Evolutionary conservation across 2,888 invertebrate species (phyloP), one percentile per base, ranked within the genome.

Genomic region (Anarsia innoxiella): DNA sequence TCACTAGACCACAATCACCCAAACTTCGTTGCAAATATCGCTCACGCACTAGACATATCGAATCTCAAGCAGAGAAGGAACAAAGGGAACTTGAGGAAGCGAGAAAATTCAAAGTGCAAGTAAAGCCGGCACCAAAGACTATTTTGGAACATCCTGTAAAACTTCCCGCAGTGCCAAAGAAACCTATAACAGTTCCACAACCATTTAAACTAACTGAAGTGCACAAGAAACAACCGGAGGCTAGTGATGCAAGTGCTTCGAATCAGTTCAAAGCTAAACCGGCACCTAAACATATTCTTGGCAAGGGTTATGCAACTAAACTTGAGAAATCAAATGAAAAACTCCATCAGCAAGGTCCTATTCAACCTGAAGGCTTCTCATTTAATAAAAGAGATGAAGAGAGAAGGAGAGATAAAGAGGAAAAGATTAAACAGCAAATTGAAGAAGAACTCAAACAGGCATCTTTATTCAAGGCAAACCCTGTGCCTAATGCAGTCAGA

Each of bases 381-480:
- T 93, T 93, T 73, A 91, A 91, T 40, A 77, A 87, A 37, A 68
- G 90, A 9, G 87, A 92, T 61, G 88, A 88, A 54, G 71, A 85
- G 38, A 51, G 88, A 14, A 73, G 80, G 34, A 74, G 78, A 27
- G 87, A 85, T 37, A 89, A 87, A 46, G 89, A 91, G 44, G 86
- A 89, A 50, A 84, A 84, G 48, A 87, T 91, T 5, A 86, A 87
- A 45, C 83, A 86, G 44, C 73, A 86, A 40, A 59, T 88, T 12
- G 88, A 90, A 41, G 77, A 83, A 44, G 87, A 89, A 41, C 82
- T 87, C 28, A 89, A 86, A 49, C 87, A 89, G 59, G 82, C 87
- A 0, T 72, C 87, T 1, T 87, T 88, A 46, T 93, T 93, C 54
- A 91, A 90, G 65, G 93, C 93, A 0, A 88, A 89, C 33, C 91